Evolutionary conservation across 2,113 vertebrate species (phyloP).

Genomic region (Miniopterus natalensis): DNA sequence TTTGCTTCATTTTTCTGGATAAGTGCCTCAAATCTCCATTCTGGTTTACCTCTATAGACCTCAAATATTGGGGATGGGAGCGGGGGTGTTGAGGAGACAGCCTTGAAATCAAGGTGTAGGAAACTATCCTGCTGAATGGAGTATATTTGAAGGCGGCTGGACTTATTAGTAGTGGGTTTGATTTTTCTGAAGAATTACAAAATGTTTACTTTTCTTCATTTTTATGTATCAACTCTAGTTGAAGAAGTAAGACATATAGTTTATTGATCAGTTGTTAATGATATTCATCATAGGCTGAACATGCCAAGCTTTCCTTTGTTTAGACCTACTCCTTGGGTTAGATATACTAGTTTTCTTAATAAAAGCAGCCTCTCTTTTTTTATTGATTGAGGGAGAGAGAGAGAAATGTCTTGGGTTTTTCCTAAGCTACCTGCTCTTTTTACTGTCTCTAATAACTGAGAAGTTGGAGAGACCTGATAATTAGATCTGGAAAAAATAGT

Average conservation of each 20-base stretch:
- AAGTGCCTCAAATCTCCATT: background rate
- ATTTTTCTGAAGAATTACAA: constrained; percentile 33
- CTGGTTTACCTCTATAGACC: background rate
- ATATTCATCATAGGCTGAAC: constrained; percentile 51
- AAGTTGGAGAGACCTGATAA: background rate
- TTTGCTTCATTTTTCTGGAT: background rate
- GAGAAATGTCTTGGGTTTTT: constrained; percentile 7
- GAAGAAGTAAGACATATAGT: constrained; percentile 60
- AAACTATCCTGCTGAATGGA: background rate
- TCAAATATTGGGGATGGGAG: background rate
- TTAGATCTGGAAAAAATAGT: background rate
- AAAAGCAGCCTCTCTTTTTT: background rate
- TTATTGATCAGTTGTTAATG: constrained; percentile 55
- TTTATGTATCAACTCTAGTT: constrained; percentile 42
- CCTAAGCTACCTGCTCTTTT: background rate
- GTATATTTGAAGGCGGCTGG: background rate
- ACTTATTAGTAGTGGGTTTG: background rate
- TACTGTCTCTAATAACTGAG: background rate
- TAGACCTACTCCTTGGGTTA: constrained; percentile 24
- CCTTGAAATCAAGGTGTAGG: background rate
- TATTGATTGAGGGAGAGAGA: background rate
- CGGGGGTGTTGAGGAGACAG: background rate
- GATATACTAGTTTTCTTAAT: constrained; percentile 35
- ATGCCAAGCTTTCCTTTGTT: constrained; percentile 19
- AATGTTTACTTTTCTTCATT: constrained; percentile 54